Evolutionary conservation across 2,797 vertebrate species (phyloP), one percentile per base, ranked within the genome.

Genomic region (Lateolabrax maculatus): DNA sequence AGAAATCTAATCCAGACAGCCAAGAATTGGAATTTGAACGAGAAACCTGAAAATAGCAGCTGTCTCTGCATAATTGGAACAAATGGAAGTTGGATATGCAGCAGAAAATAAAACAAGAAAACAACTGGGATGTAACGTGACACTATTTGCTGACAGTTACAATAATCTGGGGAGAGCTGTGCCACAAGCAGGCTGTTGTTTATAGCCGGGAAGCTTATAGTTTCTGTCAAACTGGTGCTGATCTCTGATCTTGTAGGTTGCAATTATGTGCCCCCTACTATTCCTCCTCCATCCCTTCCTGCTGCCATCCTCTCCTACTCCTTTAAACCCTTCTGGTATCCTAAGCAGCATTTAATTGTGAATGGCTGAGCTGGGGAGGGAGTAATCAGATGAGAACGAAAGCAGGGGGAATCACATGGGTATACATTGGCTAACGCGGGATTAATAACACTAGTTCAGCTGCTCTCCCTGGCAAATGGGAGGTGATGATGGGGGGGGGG

Each of bases 271-370:
- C 77, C 78, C 83, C 64, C 71, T 74, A 71, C 69, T 63, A 63
- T 80, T 87, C 79, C 71, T 71, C 75, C 73, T 81, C 80, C 79
- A 72, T 77, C 88, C 79, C 70, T 71, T 71, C 82, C 81, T 79
- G 80, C 85, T 84, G 81, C 75, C 79, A 74, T 58, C 89, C 82
- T 82, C 72, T 60, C 52, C 75, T 76, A 72, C 83, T 80, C 75
- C 70, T 84, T 79, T 83, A 88, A 90, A 83, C 84, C 84, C 83
- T 87, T 88, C 89, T 87, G 87, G 89, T 92, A 90, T 90, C 89
- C 86, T 87, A 84, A 90, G 94, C 94, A 92, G 85, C 83, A 90
- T 94, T 94, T 96, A 95, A 96, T 95, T 95, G 94, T 93, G 79
- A 89, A 75, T 80, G 92, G 84, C 90, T 94, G 93, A 95, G 89